phyloP scores from a whole-genome alignment of 2,797 vertebrate species.

The Fistularia tabacaria region DNA sequence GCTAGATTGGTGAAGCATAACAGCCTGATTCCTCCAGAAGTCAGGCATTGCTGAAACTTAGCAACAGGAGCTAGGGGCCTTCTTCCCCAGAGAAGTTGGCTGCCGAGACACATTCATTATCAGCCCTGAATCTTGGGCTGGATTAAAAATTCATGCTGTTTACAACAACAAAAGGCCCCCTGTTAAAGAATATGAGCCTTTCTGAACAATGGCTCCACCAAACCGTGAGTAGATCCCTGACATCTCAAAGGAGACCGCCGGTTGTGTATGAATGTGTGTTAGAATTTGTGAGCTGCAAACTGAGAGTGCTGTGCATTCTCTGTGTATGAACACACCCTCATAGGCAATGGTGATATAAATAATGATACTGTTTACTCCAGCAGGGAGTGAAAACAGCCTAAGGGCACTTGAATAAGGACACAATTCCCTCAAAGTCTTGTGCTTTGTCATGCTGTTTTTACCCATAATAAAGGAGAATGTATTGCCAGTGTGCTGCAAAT shows the following conservation, averaged over 20 bases:
- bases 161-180: conserved; percentile 75
- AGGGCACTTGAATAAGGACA: conserved; percentile 68
- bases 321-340: conserved; percentile 49
- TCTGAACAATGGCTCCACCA: conserved; percentile 72
- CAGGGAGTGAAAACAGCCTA: conserved; percentile 67
- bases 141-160: conserved; percentile 84
- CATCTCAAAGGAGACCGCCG: conserved; percentile 65
- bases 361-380: conserved; percentile 70
- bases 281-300: conserved; percentile 51
- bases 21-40: conserved; percentile 65
- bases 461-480: conserved; percentile 50
- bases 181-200: conserved; percentile 73
- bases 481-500: conserved; percentile 36
- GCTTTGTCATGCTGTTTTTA: conserved; percentile 62
- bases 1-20: conserved; percentile 55
- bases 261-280: conserved; percentile 48
- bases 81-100: conserved; percentile 65
- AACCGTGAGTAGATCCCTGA: conserved; percentile 72
- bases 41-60: conserved; percentile 71
- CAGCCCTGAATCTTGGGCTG: conserved; percentile 66
- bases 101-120: conserved; percentile 74
- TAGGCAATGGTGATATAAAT: conserved; percentile 66
- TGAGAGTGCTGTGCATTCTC: conserved; percentile 46
- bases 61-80: conserved; percentile 71
- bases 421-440: conserved; percentile 58